Base-by-base conservation (phyloP, 2,888 invertebrate genomes). In the Meteorus cinctellus region DNA sequence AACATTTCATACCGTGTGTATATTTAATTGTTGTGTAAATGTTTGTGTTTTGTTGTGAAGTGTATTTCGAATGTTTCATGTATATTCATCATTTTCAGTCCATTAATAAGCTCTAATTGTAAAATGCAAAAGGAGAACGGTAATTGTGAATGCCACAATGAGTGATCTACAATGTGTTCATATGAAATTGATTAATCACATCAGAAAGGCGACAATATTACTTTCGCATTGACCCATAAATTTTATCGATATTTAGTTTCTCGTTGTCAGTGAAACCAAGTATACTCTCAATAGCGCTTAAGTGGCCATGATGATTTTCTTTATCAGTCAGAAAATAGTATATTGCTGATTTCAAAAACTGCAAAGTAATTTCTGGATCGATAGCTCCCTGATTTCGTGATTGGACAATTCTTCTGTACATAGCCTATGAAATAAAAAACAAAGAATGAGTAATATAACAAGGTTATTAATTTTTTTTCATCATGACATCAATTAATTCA, bases 241-340 rank as follows among this genome's bases (percentile, higher is more conserved):
- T 82, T 76, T 94, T 94, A 84, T 94, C 94, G 88, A 97, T 96
- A 86, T 94, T 95, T 82, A 92, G 92, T 89, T 95, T 95, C 89
- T 96, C 96, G 71, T 92, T 92, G 75, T 95, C 94, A n/a, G 94
- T 94, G 89, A 96, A 97, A 76, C 96, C 96, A 83, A 97, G 92
- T 85, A 97, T 97, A 89, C 96, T 97, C 90, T 97, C 96, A 81
- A 97, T 97, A 71, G 97, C 97, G 85, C 94, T 94, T 77, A 97
- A 92, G 88, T 97, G 97, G 19, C 96, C 96, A 84, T 95, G 95
- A 74, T 95, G 95, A 87, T 97, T 96, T 88, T 97, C 96, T 82
- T 94, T 95, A 88, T 97, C 97, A 2, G 97, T 96, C 76, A 97
- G 92, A 90, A 97, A 97, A 89, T 97, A 97, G 89, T 96, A 97